Evolutionary conservation across 2,113 vertebrate genomes (phyloP), one percentile per base, ranked within the genome.

Genomic region (Siphamia tubifer): DNA sequence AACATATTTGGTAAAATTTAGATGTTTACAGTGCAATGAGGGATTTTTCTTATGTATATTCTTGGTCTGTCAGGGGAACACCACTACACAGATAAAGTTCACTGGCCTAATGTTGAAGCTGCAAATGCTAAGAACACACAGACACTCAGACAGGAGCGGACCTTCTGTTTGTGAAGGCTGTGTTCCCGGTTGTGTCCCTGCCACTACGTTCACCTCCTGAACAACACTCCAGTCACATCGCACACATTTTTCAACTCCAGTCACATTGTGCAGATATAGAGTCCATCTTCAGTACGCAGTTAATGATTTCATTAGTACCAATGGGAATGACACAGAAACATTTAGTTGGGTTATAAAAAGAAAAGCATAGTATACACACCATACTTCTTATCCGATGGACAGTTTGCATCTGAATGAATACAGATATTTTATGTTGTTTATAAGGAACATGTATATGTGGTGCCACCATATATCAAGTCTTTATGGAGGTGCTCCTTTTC

Each of bases 401-500:
- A 68, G 47, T 25, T 43, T 27, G 54, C 27, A 16, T 65, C 51
- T 30, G 28, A 51, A 21, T 84, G 52, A 51, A 72, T 48, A 58
- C 54, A 53, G 44, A 40, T 45, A 53, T 63, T 69, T 51, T 25
- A 20, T 39, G 15, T 51, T 32, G 34, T 71, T 15, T 36, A 58
- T 40, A 23, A 47, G 48, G 43, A 49, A 64, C 38, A 43, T 43
- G 4, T 24, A 28, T 68, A 68, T 66, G 65, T 43, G 34, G 47
- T 77, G 79, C 85, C 81, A 81, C 84, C 83, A 83, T 83, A 73
- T 65, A 77, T 87, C 70, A 87, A 87, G 82, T 61, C 13, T 15
- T 65, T 44, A 35, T 52, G 20, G 21, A 32, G 65, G 36, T 4
- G 12, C 70, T 77, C 60, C 83, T 68, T 80, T 76, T 82, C 69